Conservation (phyloP, 2,888 invertebrate genomes). For the Nephrotoma appendiculata region DNA sequence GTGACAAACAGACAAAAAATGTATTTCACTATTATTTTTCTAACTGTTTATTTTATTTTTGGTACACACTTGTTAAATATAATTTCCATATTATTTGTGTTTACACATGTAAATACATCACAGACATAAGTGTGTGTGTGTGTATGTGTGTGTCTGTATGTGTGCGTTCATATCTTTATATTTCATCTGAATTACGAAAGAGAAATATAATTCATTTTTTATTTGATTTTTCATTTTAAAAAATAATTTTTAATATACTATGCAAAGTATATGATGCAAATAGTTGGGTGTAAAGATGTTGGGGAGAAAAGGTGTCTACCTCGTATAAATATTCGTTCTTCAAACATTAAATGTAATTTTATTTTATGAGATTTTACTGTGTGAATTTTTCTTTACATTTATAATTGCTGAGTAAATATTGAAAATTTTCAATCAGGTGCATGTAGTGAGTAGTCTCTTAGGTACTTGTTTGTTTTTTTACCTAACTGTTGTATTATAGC, state of each 20-base stretch:
- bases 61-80: neutral
- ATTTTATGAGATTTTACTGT: neutral
- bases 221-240: neutral
- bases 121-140: neutral
- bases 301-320: neutral
- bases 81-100: neutral
- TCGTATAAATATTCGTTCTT: neutral
- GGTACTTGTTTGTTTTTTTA: neutral
- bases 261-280: neutral
- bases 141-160: no score
- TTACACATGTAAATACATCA: neutral
- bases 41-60: neutral
- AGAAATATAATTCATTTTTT: neutral
- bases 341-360: neutral
- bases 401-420: neutral
- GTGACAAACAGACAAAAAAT: neutral
- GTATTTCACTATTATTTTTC: neutral
- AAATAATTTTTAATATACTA: neutral
- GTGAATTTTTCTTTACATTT: neutral
- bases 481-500: no score
- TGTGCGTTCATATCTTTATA: neutral
- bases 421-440: neutral
- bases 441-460: neutral
- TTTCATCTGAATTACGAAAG: neutral
- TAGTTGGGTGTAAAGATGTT: neutral